phyloP scores from a whole-genome alignment of 2,888 invertebrate genomes.

The Hecatera dysodea region DNA sequence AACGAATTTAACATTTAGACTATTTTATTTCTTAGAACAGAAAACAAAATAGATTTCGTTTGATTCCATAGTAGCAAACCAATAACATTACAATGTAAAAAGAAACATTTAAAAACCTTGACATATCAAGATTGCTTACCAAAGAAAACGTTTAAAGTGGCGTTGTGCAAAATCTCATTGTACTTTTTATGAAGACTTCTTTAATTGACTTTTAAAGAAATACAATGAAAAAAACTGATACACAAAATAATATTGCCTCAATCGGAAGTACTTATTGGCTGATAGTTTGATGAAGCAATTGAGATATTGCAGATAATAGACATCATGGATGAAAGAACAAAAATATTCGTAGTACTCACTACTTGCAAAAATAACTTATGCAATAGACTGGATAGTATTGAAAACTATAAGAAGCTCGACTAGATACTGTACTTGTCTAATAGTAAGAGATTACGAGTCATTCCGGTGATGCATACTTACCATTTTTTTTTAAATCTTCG shows the following conservation, averaged over 20 bases:
- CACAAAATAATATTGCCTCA: slow-evolving; percentile 30
- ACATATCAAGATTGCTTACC: slow-evolving; percentile 30
- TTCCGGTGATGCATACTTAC: not conserved
- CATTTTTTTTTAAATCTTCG: not conserved
- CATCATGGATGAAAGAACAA: slow-evolving; percentile 22
- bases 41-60: not conserved
- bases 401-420: not conserved
- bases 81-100: slow-evolving; percentile 2
- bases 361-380: slow-evolving; percentile 12
- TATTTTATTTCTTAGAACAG: not conserved
- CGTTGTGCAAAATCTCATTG: slow-evolving; percentile 17
- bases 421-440: not conserved
- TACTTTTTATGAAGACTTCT: slow-evolving; percentile 29
- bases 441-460: not conserved
- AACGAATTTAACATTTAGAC: no score
- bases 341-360: slow-evolving; percentile 4
- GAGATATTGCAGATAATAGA: slow-evolving; percentile 17
- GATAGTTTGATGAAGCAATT: slow-evolving; percentile 32
- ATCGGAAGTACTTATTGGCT: slow-evolving; percentile 22
- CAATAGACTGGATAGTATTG: slow-evolving; percentile 1
- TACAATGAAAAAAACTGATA: slow-evolving; percentile 35
- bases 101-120: slow-evolving; percentile 28
- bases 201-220: slow-evolving; percentile 23
- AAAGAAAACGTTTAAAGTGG: slow-evolving; percentile 31
- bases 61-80: not conserved